Conservation (phyloP, 2,113 vertebrate species). For the Pluvialis apricaria region DNA sequence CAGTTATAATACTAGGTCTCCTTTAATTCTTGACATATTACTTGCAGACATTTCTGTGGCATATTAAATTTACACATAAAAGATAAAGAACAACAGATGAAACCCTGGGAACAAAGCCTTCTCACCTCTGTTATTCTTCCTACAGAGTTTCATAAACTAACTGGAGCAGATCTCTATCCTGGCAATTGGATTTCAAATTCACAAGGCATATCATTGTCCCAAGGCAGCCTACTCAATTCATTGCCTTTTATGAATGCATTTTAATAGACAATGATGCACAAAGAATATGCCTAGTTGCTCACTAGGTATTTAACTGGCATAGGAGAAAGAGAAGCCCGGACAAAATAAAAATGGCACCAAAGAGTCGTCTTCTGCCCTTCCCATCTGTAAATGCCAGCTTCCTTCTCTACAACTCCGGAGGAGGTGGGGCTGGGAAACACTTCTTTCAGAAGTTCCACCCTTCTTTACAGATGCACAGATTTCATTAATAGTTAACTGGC, state of each 20-base stretch:
- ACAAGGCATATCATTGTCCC: conserved; percentile 8
- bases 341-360: conserved; percentile 20
- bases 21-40: not conserved
- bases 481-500: conserved; percentile 59
- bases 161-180: conserved; percentile 21
- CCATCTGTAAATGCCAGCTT: conserved; percentile 17
- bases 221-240: not conserved
- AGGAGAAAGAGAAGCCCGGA: not conserved
- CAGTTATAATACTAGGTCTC: not conserved
- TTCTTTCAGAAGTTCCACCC: conserved; percentile 47
- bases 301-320: not conserved
- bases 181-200: not conserved
- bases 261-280: conserved; percentile 23
- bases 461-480: conserved; percentile 59
- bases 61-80: not conserved
- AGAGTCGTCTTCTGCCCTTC: conserved; percentile 33
- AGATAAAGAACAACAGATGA: not conserved
- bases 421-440: conserved; percentile 60
- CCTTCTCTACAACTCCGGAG: conserved; percentile 32
- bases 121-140: not conserved
- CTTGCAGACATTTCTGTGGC: not conserved
- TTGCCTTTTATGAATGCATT: conserved; percentile 25
- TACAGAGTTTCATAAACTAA: not conserved
- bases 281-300: not conserved
- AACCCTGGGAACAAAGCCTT: conserved; percentile 33